Evolutionary conservation across 1,140 invertebrate species (phyloP).

Genomic region (Anastrepha ludens): DNA sequence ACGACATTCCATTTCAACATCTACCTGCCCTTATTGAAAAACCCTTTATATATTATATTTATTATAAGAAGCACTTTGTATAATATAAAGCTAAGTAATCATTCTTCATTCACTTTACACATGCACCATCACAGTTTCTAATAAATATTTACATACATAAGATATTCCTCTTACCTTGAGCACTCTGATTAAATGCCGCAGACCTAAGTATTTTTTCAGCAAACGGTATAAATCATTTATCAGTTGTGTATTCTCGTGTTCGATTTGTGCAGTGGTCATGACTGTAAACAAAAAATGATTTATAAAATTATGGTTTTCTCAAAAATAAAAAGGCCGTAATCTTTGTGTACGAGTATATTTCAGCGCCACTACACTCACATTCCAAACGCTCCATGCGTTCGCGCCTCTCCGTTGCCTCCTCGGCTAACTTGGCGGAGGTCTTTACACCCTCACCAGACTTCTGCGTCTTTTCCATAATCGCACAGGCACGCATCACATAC

Average conservation of each 20-base stretch:
- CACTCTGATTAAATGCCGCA: constrained; percentile 90
- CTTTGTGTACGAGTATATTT: not conserved
- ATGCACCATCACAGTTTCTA: not conserved
- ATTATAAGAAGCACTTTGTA: too few species aligned
- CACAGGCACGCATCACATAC: constrained; percentile 91
- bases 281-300: constrained; percentile 75
- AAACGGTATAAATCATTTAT: constrained; percentile 94
- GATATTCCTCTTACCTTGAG: constrained; percentile 81
- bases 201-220: constrained; percentile 91
- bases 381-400: constrained; percentile 90
- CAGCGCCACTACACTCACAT: constrained; percentile 77
- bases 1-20: too few species aligned
- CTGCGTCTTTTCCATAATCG: constrained; percentile 93
- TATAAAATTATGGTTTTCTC: constrained; percentile 39
- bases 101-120: too few species aligned
- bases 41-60: too few species aligned
- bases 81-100: too few species aligned
- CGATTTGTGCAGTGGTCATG: constrained; percentile 94
- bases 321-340: not conserved
- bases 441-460: constrained; percentile 92
- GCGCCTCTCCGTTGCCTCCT: constrained; percentile 87
- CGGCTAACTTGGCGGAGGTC: constrained; percentile 86
- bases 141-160: not conserved
- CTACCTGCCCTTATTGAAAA: too few species aligned
- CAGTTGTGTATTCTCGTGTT: constrained; percentile 94